Conservation (phyloP, 2,888 invertebrate species). For the Dasypolia templi region DNA sequence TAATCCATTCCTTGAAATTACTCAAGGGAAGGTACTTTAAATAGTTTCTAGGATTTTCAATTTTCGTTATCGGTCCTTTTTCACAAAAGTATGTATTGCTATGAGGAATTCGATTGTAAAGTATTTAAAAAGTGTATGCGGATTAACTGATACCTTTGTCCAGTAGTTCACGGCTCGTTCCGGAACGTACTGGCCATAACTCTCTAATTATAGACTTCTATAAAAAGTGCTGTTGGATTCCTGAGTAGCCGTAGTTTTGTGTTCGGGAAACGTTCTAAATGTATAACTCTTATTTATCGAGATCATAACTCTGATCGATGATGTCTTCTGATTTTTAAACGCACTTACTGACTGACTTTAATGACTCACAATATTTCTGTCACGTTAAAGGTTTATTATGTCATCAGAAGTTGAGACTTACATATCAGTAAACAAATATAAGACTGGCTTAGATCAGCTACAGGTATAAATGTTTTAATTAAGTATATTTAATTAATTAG, state of each 20-base stretch:
- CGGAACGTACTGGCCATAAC: conserved; percentile 75
- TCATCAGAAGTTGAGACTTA: conserved; percentile 65
- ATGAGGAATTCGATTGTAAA: conserved; percentile 15
- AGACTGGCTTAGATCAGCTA: conserved; percentile 25
- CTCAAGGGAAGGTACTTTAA: background rate
- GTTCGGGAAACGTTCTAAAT: conserved; percentile 45
- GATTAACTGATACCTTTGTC: conserved; percentile 70
- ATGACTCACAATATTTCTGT: conserved; percentile 70
- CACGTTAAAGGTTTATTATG: conserved; percentile 73
- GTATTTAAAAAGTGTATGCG: conserved; percentile 35
- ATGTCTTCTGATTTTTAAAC: conserved; percentile 31
- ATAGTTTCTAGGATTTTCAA: background rate
- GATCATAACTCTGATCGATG: conserved; percentile 26
- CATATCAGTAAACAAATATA: conserved; percentile 69
- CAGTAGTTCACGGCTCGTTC: conserved; percentile 71
- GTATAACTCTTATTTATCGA: conserved; percentile 40
- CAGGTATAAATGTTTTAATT: no score
- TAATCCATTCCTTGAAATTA: background rate
- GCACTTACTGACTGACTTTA: conserved; percentile 27
- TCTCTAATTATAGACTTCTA: conserved; percentile 82
- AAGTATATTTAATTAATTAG: background rate
- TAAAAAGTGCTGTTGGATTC: conserved; percentile 81
- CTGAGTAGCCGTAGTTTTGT: conserved; percentile 71
- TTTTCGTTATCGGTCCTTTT: background rate
- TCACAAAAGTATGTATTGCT: background rate